These are phyloP conservation scores for Melanotaenia boesemani DNA, from an alignment of 2,797 vertebrate genomes.

Conservation along the genomic window DNA sequence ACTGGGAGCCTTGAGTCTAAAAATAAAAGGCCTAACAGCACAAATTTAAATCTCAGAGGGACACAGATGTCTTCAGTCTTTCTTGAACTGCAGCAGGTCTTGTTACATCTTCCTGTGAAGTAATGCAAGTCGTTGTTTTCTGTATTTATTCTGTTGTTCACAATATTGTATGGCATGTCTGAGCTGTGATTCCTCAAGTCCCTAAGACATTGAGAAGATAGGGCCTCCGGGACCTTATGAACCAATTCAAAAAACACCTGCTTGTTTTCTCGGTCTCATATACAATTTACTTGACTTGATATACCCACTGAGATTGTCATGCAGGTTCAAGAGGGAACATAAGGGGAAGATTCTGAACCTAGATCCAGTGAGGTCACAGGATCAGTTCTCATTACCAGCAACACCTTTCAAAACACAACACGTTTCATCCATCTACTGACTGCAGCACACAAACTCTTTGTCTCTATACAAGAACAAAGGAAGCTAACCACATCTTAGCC, in stretches of 20 bases:
- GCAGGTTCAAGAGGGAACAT: conserved; percentile 47
- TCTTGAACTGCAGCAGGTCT: conserved; percentile 77
- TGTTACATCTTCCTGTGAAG: conserved; percentile 76
- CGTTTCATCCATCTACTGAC: conserved; percentile 20
- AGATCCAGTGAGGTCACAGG: conserved; percentile 40
- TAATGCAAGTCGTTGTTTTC: conserved; percentile 62
- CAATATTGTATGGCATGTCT: conserved; percentile 54
- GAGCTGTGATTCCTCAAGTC: conserved; percentile 67
- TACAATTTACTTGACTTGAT: conserved; percentile 52
- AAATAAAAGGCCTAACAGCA: conserved; percentile 87
- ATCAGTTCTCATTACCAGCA: conserved; percentile 52
- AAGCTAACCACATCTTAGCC: background rate
- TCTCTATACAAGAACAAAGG: conserved; percentile 6
- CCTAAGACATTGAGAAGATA: conserved; percentile 48
- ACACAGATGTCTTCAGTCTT: conserved; percentile 84
- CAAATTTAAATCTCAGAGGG: conserved; percentile 82
- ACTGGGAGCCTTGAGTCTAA: conserved; percentile 82
- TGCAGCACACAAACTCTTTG: background rate
- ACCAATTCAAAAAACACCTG: conserved; percentile 58
- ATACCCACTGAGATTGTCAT: conserved; percentile 43
- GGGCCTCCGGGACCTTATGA: conserved; percentile 65
- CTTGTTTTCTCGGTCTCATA: conserved; percentile 65
- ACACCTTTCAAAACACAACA: conserved; percentile 26
- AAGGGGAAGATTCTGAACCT: conserved; percentile 38
- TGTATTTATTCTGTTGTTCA: conserved; percentile 65